Conservation (phyloP, 1,140 invertebrate genomes). For the Diabrotica undecimpunctata region DNA sequence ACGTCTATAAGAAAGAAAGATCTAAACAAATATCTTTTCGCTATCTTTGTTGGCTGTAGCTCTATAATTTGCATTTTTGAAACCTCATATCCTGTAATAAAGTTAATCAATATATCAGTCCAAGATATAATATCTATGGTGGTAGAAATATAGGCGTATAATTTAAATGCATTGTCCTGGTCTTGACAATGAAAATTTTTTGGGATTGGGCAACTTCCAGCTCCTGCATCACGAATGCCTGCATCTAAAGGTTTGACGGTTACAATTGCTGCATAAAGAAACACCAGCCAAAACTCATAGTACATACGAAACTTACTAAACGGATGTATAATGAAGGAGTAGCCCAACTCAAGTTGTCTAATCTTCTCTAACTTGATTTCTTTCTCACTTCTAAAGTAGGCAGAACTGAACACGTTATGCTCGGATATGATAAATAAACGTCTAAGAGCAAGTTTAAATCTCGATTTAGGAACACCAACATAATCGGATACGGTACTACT, state of each 20-base stretch:
- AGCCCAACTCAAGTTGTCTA: not conserved
- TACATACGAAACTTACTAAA: not conserved
- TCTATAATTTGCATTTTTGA: not conserved
- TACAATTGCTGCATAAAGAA: not conserved
- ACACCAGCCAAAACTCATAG: not conserved
- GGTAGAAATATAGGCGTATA: not conserved
- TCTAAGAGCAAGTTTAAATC: too few species aligned
- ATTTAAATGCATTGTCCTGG: not conserved
- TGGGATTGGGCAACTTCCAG: not conserved
- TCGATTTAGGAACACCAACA: too few species aligned
- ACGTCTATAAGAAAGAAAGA: not conserved
- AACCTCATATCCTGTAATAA: not conserved
- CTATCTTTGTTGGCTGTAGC: not conserved
- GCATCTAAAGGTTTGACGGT: not conserved
- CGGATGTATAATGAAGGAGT: not conserved
- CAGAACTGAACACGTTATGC: not conserved
- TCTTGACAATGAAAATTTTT: not conserved
- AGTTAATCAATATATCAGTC: not conserved
- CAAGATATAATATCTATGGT: not conserved
- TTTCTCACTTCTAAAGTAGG: not conserved
- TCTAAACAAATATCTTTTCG: not conserved
- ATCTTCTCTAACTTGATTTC: not conserved
- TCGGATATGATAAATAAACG: not conserved
- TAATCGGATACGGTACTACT: too few species aligned
- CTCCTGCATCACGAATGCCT: not conserved